Evolutionary conservation across 2,113 vertebrate species (phyloP), one percentile per base, ranked within the genome.

Genomic region (Oenanthe melanoleuca): DNA sequence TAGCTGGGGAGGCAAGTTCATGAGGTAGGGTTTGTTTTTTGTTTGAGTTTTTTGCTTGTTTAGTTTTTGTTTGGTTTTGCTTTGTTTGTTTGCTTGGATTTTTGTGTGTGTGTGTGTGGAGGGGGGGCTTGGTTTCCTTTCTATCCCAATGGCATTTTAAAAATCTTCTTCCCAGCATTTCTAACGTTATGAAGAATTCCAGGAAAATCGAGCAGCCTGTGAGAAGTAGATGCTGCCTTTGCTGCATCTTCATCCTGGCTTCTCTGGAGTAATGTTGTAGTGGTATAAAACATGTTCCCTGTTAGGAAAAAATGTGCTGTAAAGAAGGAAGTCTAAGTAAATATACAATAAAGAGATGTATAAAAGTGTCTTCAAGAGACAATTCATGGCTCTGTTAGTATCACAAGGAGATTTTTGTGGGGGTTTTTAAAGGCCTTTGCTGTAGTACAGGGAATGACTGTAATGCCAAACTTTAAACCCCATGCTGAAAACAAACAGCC

Each of bases 281-380:
- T 40, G 18, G 34, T 70, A 89, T 96, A 89, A 96, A 94, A 84
- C 42, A 31, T 57, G 22, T 80, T 93, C 95, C 57, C 57, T 2
- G 6, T 92, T 93, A 91, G 79, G 53, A 91, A 73, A 83, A 94
- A 89, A 77, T 80, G 64, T 80, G 69, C 57, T 63, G 47, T 93
- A 86, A 86, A 91, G 71, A 65, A 70, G 55, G 81, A 94, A 86
- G 42, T 72, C 88, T 79, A 96, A 96, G 83, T 97, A 96, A 96
- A 97, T 96, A 72, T 33, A 65, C 67, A 89, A 75, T 86, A 88
- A 92, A 88, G 77, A 88, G 75, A 87, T 88, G 72, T 92, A 86
- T 92, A 80, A 95, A 96, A 86, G n/a, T 89, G 88, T 91, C 87
- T 75, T 28, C 33, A 85, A 88, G 86, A 92, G 57, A 69, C 73